Evolutionary conservation across 53 echinoderm and acorn worm genomes (phyloP).

Genomic region (Paelopatides confundens): DNA sequence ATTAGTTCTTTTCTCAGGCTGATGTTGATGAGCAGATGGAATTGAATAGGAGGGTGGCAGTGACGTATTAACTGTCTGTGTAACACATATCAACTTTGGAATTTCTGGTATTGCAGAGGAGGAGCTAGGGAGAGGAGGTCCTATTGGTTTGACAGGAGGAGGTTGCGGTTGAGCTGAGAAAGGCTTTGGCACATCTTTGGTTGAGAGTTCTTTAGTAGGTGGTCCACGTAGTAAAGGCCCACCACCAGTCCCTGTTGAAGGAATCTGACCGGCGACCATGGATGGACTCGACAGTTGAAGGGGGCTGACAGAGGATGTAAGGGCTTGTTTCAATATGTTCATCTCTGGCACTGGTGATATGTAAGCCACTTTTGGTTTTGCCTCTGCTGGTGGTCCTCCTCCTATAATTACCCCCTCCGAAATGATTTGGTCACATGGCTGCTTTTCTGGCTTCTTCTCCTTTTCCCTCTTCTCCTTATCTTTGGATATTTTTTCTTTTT

Average conservation of each 20-base stretch:
- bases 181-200: slow-evolving; percentile 68
- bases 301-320: slow-evolving; percentile 76
- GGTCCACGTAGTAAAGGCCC: neutral
- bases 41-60: slow-evolving; percentile 49
- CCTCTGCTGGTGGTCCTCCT: slow-evolving; percentile 45
- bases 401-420: slow-evolving; percentile 62
- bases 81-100: slow-evolving; percentile 95
- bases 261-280: neutral
- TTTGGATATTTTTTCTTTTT: slow-evolving; percentile 47
- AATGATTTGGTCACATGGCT: slow-evolving; percentile 42
- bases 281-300: slow-evolving; percentile 19
- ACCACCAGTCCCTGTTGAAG: neutral
- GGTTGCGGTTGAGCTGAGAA: slow-evolving; percentile 7
- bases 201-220: slow-evolving; percentile 40
- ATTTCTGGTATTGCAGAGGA: slow-evolving; percentile 82
- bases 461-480: slow-evolving; percentile 60
- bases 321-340: slow-evolving; percentile 93
- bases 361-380: slow-evolving; percentile 48
- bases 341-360: slow-evolving; percentile 80
- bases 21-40: neutral
- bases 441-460: slow-evolving; percentile 62
- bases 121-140: neutral
- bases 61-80: slow-evolving; percentile 73
- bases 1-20: slow-evolving; percentile 30
- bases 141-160: neutral